A percentile compares a stretch with the other conserved stretches of the same genome.
Conservation (phyloP, 23 tunicate genomes). For the Halocynthia roretzi region DNA sequence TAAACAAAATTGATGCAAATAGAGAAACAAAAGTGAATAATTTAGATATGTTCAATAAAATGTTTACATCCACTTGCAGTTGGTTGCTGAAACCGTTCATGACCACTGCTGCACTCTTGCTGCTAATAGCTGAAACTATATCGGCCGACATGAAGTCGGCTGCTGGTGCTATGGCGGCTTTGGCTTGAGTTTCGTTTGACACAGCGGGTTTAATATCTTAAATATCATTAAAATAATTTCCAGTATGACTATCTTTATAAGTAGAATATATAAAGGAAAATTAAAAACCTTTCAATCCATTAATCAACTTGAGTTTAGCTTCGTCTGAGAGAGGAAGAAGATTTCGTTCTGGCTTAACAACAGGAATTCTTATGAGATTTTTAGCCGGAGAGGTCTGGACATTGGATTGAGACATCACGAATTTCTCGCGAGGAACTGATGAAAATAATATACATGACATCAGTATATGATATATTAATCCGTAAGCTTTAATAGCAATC, state of each 20-base stretch:
- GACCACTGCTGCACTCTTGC: neutral
- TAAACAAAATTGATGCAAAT: too few species aligned
- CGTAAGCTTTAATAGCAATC: too few species aligned
- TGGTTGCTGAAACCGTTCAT: constrained; percentile 1
- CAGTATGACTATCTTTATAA: neutral
- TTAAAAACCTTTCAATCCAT: neutral
- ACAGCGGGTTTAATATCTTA: too few species aligned
- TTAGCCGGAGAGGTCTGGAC: neutral
- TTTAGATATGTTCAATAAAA: too few species aligned
- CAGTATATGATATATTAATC: too few species aligned
- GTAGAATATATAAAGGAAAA: neutral
- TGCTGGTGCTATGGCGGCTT: too few species aligned
- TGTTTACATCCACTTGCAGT: constrained; percentile 3
- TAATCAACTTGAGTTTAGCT: neutral
- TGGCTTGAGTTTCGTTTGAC: too few species aligned
- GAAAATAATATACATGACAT: too few species aligned
- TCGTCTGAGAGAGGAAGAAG: neutral
- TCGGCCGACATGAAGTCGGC: too few species aligned
- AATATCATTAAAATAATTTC: neutral
- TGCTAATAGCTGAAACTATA: neutral
- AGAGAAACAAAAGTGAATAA: too few species aligned
- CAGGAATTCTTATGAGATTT: neutral
- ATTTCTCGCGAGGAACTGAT: too few species aligned
- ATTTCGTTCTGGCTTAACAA: neutral
- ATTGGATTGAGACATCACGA: neutral